Percentiles rank a stretch among this genome's conserved stretches.
phyloP scores from a whole-genome alignment of 1,140 invertebrate genomes.

The Drosophila malerkotliana region DNA sequence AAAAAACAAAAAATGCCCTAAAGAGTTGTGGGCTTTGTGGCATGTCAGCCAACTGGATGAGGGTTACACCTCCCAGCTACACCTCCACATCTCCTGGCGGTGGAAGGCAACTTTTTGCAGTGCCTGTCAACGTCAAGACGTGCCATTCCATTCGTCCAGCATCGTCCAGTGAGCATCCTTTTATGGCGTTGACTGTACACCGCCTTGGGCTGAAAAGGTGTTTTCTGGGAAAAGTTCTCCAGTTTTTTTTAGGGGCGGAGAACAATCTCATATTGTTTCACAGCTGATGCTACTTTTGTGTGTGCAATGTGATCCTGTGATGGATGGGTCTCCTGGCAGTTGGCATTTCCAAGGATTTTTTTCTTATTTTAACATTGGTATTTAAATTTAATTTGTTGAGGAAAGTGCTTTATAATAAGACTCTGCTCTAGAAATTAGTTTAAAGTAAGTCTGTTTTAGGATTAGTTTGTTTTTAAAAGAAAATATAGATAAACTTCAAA shows the following conservation, averaged over 20 bases:
- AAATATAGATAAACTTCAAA: too few relatives aligned
- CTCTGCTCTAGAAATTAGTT: background rate
- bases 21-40: constrained; percentile 31
- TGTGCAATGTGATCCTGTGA: constrained; percentile 16
- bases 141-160: background rate
- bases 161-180: background rate
- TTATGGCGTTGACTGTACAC: constrained; percentile 31
- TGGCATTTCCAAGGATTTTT: constrained; percentile 33
- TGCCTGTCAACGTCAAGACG: constrained; percentile 70
- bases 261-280: constrained; percentile 3
- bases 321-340: constrained; percentile 45
- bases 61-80: constrained; percentile 28
- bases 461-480: too few relatives aligned
- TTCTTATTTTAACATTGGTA: constrained; percentile 20
- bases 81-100: background rate
- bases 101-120: constrained; percentile 54
- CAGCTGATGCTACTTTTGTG: constrained; percentile 27
- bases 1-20: background rate
- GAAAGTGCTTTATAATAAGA: background rate
- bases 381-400: constrained; percentile 12
- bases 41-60: constrained; percentile 65
- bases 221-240: constrained; percentile 26
- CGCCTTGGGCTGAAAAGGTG: constrained; percentile 29
- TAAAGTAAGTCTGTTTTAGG: too few relatives aligned
- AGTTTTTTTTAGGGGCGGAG: background rate